Base-by-base conservation (phyloP, 2,797 vertebrate genomes). In the Propithecus deckenii region DNA sequence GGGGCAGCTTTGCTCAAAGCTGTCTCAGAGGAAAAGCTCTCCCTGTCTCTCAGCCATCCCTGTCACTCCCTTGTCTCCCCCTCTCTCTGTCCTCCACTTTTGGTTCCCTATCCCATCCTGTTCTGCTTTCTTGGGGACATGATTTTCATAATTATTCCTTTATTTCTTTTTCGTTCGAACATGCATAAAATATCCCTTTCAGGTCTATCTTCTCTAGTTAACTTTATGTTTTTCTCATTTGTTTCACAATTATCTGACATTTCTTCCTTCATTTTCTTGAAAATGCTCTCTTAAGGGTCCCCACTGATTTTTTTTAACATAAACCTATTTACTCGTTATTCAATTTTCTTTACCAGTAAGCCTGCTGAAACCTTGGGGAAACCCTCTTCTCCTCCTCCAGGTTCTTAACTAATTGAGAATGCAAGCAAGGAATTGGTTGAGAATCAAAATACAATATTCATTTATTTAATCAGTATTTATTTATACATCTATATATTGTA, bases 131-230 rank as follows among this genome's bases (percentile, higher is more conserved):
- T 69, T 63, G 12, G 48, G 63, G 46, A 32, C 30, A 71, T 89
- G 20, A 74, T 92, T 95, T 93, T 95, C 43, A 61, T 63, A 95
- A 48, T 50, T 81, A n/a, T 78, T 87, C 41, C 48, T 91, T 89
- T 23, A 69, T 80, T 92, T 59, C 41, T 93, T 79, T 28, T 67
- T 86, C 55, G 80, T 61, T 96, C 61, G 83, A 23, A 78, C 25
- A 78, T 69, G 41, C 57, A 28, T 59, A 92, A 69, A 76, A 79
- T 67, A 67, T 46, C 38, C 41, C 28, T 80, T 83, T 94, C 12
- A 65, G 11, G 69, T 93, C 67, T 86, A 0, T 89, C 86, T 10
- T 86, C 81, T 95, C n/a, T 30, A 84, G 35, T 79, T 86, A 81
- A 86, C 71, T 76, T 69, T 78, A n/a, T 7, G 12, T 83, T 89